Conservation (phyloP, 2,113 vertebrate species). For the Hypanus sabinus region DNA sequence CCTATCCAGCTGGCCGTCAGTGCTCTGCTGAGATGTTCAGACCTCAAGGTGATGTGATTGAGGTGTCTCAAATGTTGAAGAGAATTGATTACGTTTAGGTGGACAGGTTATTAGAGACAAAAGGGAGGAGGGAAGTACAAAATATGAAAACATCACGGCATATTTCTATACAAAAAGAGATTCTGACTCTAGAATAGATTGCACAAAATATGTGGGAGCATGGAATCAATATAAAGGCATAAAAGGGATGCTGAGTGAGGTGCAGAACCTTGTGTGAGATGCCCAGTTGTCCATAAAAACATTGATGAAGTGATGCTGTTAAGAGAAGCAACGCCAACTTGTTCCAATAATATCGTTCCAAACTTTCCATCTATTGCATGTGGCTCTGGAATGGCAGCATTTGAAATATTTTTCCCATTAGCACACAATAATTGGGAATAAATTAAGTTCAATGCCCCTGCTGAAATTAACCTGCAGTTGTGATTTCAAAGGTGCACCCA, state of each 20-base stretch:
- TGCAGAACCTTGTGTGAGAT: not conserved
- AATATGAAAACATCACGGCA: not conserved
- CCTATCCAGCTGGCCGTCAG: not conserved
- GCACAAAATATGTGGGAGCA: not conserved
- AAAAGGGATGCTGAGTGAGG: not conserved
- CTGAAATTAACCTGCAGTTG: no score
- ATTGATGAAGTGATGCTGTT: no score
- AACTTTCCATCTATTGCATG: no score
- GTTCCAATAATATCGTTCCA: no score
- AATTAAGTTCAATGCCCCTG: no score
- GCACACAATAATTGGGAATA: no score
- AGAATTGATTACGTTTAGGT: slow-evolving; percentile 10
- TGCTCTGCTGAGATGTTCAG: not conserved
- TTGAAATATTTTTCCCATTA: no score
- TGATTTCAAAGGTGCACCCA: no score
- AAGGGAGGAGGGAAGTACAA: not conserved
- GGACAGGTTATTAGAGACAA: not conserved
- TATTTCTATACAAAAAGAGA: not conserved
- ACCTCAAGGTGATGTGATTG: slow-evolving; percentile 3
- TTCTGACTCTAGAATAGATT: not conserved
- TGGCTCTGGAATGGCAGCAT: no score
- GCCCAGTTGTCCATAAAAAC: no score
- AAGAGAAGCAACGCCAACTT: no score
- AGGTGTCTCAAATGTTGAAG: slow-evolving; percentile 4
- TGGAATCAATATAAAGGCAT: not conserved